Evolutionary conservation across 1,140 invertebrate species (phyloP), one percentile per base, ranked within the genome.

Genomic region (Drosophila sp.): DNA sequence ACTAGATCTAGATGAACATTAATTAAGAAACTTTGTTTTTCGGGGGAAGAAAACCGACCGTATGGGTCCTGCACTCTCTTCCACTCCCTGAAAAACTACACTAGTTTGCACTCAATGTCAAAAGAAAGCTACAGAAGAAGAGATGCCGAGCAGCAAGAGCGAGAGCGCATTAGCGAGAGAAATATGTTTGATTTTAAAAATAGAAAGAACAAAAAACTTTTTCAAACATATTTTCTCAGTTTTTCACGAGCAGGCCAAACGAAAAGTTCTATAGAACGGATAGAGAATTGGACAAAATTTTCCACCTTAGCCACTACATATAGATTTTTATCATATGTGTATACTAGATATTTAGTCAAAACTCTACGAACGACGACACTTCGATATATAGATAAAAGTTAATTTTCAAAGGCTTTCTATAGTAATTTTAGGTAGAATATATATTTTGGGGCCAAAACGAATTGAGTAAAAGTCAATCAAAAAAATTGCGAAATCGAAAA

Each of bases 401-500:
- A 0, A 56, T 44, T 58, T 33, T 6, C 1, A 17, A 56, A 11
- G 23, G 3, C 10, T 17, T 17, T 17, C 17, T 17, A 17, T 54
- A 33, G n/a, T 38, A 40, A 30, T 4, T 3, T 17, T 25, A 32
- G 23, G 30, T 5, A 4, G 30, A 54, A 40, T 47, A 40, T 55
- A 41, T 41, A 33, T 17, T 17, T 17, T 17, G 40, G 10, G 17
- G 2, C 7, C 7, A 35, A 60, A 60, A 66, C 60, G 41, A 60
- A 54, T 32, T 56, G 82, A 87, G 83, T 79, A 68, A 83, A 86
- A 87, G 83, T 83, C 56, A 87, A 87, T 87, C 72, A 65, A 61
- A 72, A 72, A 76, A 73, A 89, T 87, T 87, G 84, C 76, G 84
- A 87, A 87, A 89, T 86, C 83, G 64, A 56, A 67, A 75, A 67